Evolutionary conservation across 2,113 vertebrate genomes (phyloP).

Genomic region (Mola mola): DNA sequence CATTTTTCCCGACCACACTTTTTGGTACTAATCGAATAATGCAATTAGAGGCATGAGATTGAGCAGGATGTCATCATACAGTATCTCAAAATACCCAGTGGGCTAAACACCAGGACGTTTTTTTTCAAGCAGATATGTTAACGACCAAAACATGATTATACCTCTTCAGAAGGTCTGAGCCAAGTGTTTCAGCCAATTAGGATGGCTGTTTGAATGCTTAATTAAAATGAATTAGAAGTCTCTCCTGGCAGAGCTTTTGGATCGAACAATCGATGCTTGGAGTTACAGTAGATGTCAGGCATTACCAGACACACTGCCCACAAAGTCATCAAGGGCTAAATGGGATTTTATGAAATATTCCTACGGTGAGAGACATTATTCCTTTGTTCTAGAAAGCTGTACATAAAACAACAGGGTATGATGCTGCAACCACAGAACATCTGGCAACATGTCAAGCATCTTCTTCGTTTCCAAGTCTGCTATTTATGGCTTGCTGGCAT

Average conservation of each 20-base stretch:
- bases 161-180: conserved; percentile 1
- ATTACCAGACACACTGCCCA: conserved; percentile 7
- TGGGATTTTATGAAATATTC: conserved; percentile 25
- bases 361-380: no score
- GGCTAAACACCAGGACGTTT: no score
- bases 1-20: background rate
- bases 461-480: no score
- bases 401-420: no score
- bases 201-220: background rate
- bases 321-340: conserved; percentile 23
- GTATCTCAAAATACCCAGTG: background rate
- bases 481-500: conserved; percentile 11
- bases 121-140: background rate
- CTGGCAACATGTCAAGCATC: no score
- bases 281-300: conserved; percentile 24
- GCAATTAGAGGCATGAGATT: background rate
- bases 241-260: conserved; percentile 3
- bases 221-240: conserved; percentile 3
- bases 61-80: background rate
- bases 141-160: conserved; percentile 13
- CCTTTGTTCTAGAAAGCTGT: no score
- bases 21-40: no score
- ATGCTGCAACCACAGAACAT: no score
- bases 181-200: conserved; percentile 8
- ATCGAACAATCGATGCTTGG: conserved; percentile 14